Evolutionary conservation across 2,797 vertebrate species (phyloP), one percentile per base, ranked within the genome.

Genomic region (Onychomys arenicola): DNA sequence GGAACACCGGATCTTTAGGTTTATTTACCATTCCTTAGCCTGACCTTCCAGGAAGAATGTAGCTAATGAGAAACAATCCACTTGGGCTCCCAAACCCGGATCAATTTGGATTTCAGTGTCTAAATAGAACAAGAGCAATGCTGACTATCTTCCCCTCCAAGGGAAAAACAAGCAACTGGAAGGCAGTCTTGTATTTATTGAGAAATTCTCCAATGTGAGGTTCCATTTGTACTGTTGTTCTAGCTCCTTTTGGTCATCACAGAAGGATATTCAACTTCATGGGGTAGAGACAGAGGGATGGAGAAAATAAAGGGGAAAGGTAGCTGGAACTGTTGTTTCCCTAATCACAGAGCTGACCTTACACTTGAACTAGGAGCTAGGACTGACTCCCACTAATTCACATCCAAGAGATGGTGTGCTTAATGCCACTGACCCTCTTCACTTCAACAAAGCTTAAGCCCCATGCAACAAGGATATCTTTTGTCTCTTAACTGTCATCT

Each of bases 11-110:
- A 96, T 97, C 96, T 77, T 80, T 89, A 90, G 95, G 97, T 98
- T 98, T 98, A 98, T 98, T 98, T 98, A 97, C 96, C 95, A 97
- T 98, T 96, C 97, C 97, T 96, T 29, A 83, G 96, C 88, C 94
- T 97, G 97, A 97, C 97, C 97, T 97, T 97, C 97, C 92, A 94
- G 95, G 96, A 97, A 97, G 97, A 97, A 94, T 96, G 96, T 97
- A 93, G 83, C 97, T 98, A 97, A 98, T 96, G 96, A 97, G 97
- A 98, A 98, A 97, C 97, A 98, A 98, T 82, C 96, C 75, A 61
- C 91, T 85, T 78, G 65, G 88, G 69, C 63, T 96, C 77, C 77
- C 92, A 92, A 94, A 87, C 89, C 91, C 89, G 82, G 83, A 97
- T 94, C 95, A 84, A 96, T 91, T 93, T 63, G 94, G 82, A 92